Evolutionary conservation across 2,113 vertebrate genomes (phyloP).

Genomic region (Lepus timidus): DNA sequence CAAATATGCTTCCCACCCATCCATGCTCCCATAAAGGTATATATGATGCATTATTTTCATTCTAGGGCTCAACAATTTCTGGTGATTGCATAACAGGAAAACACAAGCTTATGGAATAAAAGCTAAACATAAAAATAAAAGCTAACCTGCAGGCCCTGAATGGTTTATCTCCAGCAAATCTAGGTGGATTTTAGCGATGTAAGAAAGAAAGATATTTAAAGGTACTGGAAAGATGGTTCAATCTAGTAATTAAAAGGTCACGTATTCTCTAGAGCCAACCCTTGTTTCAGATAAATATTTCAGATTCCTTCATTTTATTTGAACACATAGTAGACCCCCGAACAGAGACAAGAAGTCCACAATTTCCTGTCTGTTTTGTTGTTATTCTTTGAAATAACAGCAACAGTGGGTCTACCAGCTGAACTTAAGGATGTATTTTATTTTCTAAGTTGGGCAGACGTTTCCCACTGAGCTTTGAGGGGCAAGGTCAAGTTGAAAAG

Average conservation of each 20-base stretch:
- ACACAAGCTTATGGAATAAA: conserved; percentile 46
- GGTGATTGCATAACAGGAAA: neutral
- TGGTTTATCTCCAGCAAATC: neutral
- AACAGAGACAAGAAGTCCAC: neutral
- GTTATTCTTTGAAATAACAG: conserved; percentile 50
- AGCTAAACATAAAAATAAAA: neutral
- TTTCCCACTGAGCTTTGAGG: neutral
- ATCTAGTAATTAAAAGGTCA: conserved; percentile 45
- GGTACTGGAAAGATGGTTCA: neutral
- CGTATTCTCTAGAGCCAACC: neutral
- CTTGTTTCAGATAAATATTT: conserved; percentile 2
- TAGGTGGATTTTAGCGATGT: neutral
- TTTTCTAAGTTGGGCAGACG: neutral
- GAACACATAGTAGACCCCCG: neutral
- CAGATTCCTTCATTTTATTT: neutral
- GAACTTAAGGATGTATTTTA: neutral
- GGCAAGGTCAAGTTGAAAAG: neutral
- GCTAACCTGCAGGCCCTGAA: neutral
- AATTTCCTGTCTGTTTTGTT: conserved; percentile 15
- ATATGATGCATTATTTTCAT: neutral
- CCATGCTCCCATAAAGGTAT: neutral
- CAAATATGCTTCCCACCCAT: neutral
- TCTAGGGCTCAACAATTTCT: neutral
- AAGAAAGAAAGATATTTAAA: neutral
- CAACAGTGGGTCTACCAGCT: neutral